Conservation (phyloP, 2,797 vertebrate species). For the Natrix natrix region DNA sequence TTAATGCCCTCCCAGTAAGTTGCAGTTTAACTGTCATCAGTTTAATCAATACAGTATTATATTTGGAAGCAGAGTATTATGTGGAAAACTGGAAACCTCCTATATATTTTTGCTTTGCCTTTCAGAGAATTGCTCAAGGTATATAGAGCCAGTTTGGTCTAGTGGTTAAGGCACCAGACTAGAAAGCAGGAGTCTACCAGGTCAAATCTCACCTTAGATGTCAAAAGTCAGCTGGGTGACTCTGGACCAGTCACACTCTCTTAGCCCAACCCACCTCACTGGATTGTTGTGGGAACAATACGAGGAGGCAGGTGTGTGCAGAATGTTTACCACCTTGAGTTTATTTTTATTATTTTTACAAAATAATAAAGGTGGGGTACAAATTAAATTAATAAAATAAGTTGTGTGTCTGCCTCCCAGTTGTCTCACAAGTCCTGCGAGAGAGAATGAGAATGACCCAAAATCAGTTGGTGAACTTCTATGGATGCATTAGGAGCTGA, state of each 20-base stretch:
- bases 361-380: background rate
- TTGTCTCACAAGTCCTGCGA: background rate
- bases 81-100: background rate
- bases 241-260: background rate
- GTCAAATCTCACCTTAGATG: background rate
- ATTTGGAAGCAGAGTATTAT: background rate
- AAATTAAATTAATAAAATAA: background rate
- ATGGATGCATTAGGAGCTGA: background rate
- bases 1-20: background rate
- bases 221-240: background rate
- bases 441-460: background rate
- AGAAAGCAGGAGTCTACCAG: background rate
- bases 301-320: background rate
- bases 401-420: background rate
- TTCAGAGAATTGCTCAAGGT: background rate
- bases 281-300: background rate
- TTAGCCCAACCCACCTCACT: background rate
- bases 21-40: background rate
- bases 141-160: background rate
- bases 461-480: background rate
- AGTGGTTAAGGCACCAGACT: background rate
- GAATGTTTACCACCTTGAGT: background rate
- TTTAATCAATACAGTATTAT: background rate
- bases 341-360: background rate
- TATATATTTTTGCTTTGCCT: background rate